Evolutionary conservation across 2,113 vertebrate genomes (phyloP), one percentile per base, ranked within the genome.

Genomic region (Cynopterus brachyotis): DNA sequence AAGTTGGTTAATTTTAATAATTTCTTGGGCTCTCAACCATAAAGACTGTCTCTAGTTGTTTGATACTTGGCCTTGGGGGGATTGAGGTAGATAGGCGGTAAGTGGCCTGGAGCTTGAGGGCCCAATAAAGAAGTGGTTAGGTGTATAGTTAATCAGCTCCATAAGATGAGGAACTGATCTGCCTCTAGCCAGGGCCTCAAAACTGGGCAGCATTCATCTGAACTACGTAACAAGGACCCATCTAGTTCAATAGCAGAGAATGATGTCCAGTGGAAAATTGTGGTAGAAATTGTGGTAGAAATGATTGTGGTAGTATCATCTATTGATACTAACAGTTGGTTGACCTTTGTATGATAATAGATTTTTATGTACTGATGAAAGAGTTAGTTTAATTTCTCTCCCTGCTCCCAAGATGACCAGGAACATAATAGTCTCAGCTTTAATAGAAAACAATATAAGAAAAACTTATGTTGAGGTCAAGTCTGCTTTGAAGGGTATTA

Each of bases 391-490:
- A 97, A 78, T 40, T 83, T 24, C 6, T 79, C 93, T 70, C 72
- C 26, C 69, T 94, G 64, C 28, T 1, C 28, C 6, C n/a, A 69
- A 86, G 53, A 75, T 95, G 96, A 94, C 55, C 11, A 94, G 84
- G 84, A 96, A 95, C 35, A 55, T 72, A 90, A 69, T 32, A 95
- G 57, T 92, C 35, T 89, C 24, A 45, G 2, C 45, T 72, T 90
- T 55, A 95, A 94, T 62, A 89, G 69, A 97, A 97, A 96, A 82
- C 13, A 96, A 26, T 87, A 66, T 66, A 96, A 95, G 47, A 81
- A 96, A 96, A 92, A 24, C 89, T 96, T 91, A 13, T 16, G 78
- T 50, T 66, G 47, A 97, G 78, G 40, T 96, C 70, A 70, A 42
- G 35, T 93, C 20, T 96, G 81, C 64, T 97, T 69, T 95, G 88